Base-by-base conservation (phyloP, 2,797 vertebrate species). In the Thalassophryne amazonica region DNA sequence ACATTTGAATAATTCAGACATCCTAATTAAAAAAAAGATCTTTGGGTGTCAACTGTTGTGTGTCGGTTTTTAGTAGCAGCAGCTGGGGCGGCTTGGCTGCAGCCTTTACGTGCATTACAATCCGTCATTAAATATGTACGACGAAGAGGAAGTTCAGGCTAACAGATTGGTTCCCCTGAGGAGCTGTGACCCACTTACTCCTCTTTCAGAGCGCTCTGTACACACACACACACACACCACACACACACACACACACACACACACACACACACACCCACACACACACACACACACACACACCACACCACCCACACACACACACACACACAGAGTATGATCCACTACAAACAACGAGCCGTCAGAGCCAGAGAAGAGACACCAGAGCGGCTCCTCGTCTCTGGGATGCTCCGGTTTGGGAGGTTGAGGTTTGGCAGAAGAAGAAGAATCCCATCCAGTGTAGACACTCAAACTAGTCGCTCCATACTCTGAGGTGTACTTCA, bases 81-180 rank as follows among this genome's bases (percentile, higher is more conserved):
- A 21, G 32, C 33, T 31, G 43, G 35, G 11, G 47, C 43, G 11
- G 47, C 43, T 52, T 12, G 31, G 37, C 56, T 4, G 4, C 40
- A 63, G 66, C 40, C 23, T 74, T 70, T 60, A 71, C 80, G 69
- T 60, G 68, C 54, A 49, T 72, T 72, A 78, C 59, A 60, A 72
- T 79, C 38, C 45, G 42, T 66, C 69, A 86, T 88, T 81, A 86
- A 86, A 76, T 78, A 81, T 86, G 81, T 48, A 85, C 85, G 79
- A 70, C 63, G 34, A 57, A 66, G 53, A 58, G n/a, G 73, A 86
- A 79, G 73, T 81, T 74, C 52, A 70, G 62, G 60, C 73, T 73
- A 58, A 50, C 65, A 58, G 62, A 76, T 61, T 50, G 55, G 56
- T 40, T 84, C 70, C 79, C 78, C 60, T 2, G 69, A 81, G 86